Percentiles rank a stretch among this genome's conserved stretches.
Evolutionary conservation across 2,797 vertebrate species (phyloP).

Genomic region (Sebastes jordani): DNA sequence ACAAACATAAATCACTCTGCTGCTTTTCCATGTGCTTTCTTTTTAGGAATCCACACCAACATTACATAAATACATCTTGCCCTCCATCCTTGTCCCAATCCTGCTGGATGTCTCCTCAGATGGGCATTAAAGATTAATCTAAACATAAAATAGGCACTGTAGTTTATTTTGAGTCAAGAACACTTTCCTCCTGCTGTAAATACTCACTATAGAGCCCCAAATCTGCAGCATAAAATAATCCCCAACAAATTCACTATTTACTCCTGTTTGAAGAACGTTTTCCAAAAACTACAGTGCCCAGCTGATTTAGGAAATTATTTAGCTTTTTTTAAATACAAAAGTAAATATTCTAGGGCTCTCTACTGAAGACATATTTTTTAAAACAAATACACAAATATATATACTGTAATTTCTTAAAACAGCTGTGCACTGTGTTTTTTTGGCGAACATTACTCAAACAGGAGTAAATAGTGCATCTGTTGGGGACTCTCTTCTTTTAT

Average conservation of each 20-base stretch:
- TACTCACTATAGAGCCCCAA: neutral
- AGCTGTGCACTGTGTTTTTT: no score
- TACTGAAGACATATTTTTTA: no score
- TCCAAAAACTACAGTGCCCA: neutral
- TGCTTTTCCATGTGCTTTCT: neutral
- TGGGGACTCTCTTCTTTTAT: no score
- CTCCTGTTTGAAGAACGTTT: neutral
- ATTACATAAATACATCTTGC: neutral
- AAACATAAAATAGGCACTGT: neutral
- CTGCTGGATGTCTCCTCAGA: neutral
- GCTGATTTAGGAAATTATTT: neutral
- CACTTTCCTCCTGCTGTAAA: neutral
- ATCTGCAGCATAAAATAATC: neutral
- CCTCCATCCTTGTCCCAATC: neutral
- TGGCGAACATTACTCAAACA: fast-evolving
- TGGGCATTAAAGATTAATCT: neutral
- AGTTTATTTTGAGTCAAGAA: neutral
- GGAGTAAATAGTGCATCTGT: no score
- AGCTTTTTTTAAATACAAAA: neutral
- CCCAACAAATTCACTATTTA: neutral
- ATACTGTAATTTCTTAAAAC: no score
- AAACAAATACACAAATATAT: no score
- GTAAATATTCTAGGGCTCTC: neutral
- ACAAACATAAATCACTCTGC: neutral
- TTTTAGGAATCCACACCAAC: neutral